Base-by-base conservation (phyloP, 2,113 vertebrate species). In the Pelobates fuscus region DNA sequence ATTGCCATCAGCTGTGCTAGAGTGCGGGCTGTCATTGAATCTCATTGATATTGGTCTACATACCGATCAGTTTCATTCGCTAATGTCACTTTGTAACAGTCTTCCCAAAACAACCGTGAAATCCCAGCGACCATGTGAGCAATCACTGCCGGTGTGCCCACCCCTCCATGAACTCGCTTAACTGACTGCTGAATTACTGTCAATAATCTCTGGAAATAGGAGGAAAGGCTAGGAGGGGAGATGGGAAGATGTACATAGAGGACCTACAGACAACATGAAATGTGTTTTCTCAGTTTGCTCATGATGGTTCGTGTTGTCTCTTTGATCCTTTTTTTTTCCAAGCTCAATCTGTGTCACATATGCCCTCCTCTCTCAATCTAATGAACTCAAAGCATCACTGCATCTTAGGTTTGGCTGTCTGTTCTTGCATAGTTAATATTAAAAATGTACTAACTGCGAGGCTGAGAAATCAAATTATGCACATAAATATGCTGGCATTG, bases 391-490 rank as follows among this genome's bases (percentile, higher is more conserved):
- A 91, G 90, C 89, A 91, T 92, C 91, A 90, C 84, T 87, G 88
- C 87, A 81, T 88, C 88, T 93, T 92, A 92, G 87, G 89, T 90
- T 93, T 85, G 86, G 87, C 89, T 89, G 84, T 88, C 84, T 91
- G 92, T 89, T 91, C 88, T 88, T 89, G 86, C 90, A 89, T 90
- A 92, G 91, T 93, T 93, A 91, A 93, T 93, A 91, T 91, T 92
- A 90, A 94, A 94, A 93, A 91, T 90, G 83, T 91, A 92, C 92
- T 94, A 94, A 93, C 94, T 93, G 93, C 91, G 88, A 86, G 87
- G 89, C 86, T 89, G 91, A 90, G 88, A 93, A 94, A 95, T 95
- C 91, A 88, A 94, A 95, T 96, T 92, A 95, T 94, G 88, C 92
- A 93, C 93, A 93, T 94, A 94, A 95, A 93, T 92, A 91, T 91